Base-by-base conservation (phyloP, 2,888 invertebrate genomes). In the Caenorhabditis sp. region DNA sequence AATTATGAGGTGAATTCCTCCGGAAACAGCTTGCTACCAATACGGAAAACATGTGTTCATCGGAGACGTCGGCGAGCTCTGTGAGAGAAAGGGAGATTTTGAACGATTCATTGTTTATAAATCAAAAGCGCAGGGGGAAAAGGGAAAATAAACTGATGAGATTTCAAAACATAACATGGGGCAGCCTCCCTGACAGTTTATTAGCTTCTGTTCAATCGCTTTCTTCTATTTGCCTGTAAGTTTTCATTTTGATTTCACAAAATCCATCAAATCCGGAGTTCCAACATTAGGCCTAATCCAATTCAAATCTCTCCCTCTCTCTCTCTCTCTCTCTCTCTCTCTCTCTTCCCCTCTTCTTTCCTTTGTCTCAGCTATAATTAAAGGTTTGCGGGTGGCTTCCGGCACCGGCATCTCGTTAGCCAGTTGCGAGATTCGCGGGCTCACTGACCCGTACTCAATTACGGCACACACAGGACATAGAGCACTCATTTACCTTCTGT, bases 391-490 rank as follows among this genome's bases (percentile, higher is more conserved):
- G 5, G 43, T 43, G 26, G 62, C 75, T 62, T 75, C 75, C 75
- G 75, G 75, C 46, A 62, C 59, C 73, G 73, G 45, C 59, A 58
- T 48, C 59, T 65, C 45, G 58, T 65, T 58, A 65, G 65, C 59
- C 52, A 52, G 59, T 65, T 65, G 63, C 63, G 62, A 46, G 59
- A 63, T 48, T 50, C 45, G 22, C 37, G 30, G 39, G 56, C 55
- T 66, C 74, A 74, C 43, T 74, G 74, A 74, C 74, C 74, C 74
- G 74, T 74, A 66, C 46, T 66, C 65, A 73, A 65, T 71, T 62
- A 53, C 56, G 41, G 11, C 26, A 11, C 39, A 63, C 13, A 32
- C 32, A 27, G 30, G 24, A 37, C 17, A 59, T 48, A 48, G 41
- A 50, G 68, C 70, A 52, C 58, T 62, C 59, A 74, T 66, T 62